Conservation (phyloP, 2,888 invertebrate genomes). For the Thelaira solivaga region DNA sequence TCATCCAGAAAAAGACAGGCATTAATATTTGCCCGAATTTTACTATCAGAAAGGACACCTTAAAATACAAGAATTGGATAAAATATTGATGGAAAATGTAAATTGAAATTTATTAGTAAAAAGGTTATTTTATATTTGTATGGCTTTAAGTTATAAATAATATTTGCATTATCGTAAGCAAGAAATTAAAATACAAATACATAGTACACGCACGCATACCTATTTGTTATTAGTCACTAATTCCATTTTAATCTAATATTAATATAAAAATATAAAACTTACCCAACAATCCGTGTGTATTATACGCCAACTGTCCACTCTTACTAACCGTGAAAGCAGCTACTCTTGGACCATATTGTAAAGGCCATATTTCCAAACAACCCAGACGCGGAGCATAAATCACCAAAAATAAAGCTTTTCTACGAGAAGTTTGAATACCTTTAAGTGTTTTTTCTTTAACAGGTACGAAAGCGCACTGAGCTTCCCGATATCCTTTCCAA, state of each 20-base stretch:
- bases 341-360: slow-evolving; percentile 92
- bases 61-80: background rate
- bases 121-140: background rate
- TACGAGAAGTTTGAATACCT: slow-evolving; percentile 69
- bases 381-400: slow-evolving; percentile 96
- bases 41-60: slow-evolving; percentile 80
- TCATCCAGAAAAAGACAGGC: slow-evolving; percentile 89
- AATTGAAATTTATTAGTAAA: background rate
- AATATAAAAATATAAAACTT: slow-evolving; percentile 17
- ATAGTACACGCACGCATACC: no score
- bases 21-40: slow-evolving; percentile 81
- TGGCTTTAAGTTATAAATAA: no score
- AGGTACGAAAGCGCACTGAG: slow-evolving; percentile 95
- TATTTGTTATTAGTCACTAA: no score
- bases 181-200: no score
- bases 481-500: slow-evolving; percentile 97
- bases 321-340: slow-evolving; percentile 94
- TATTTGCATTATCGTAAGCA: no score
- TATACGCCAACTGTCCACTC: slow-evolving; percentile 87
- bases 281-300: slow-evolving; percentile 87
- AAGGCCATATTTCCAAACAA: slow-evolving; percentile 93
- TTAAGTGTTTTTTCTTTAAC: slow-evolving; percentile 81
- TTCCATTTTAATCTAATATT: no score
- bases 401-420: slow-evolving; percentile 87
- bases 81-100: background rate